These are phyloP conservation scores for Phocides pigmalion DNA, from an alignment of 1,140 invertebrate genomes.

Conservation along the genomic window DNA sequence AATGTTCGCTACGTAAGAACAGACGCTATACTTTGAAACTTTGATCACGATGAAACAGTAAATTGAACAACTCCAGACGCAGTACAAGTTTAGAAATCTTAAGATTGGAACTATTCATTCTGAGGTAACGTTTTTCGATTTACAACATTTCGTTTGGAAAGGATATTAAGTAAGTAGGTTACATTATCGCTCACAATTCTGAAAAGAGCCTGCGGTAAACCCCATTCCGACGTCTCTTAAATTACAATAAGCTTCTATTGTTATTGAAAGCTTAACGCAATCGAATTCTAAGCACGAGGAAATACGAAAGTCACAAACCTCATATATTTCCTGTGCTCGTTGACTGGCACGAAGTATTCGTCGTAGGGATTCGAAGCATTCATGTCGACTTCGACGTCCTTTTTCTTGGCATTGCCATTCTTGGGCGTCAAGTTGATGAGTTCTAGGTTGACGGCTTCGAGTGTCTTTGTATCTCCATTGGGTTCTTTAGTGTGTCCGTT, in stretches of 20 bases:
- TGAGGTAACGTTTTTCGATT: not conserved
- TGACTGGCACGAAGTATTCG: slow-evolving; percentile 93
- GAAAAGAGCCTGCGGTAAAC: slow-evolving; percentile 18
- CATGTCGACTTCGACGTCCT: slow-evolving; percentile 89
- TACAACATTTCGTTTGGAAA: not conserved
- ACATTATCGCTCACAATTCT: slow-evolving; percentile 13
- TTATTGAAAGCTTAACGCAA: slow-evolving; percentile 8
- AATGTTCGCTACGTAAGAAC: not conserved
- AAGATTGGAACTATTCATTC: not conserved
- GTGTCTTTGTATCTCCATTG: slow-evolving; percentile 69
- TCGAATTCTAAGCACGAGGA: slow-evolving; percentile 12
- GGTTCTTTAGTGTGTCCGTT: slow-evolving; percentile 69
- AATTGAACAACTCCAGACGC: too few relatives aligned
- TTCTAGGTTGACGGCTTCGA: slow-evolving; percentile 91
- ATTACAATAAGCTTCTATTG: slow-evolving; percentile 26
- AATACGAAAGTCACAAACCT: slow-evolving; percentile 84
- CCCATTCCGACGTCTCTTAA: slow-evolving; percentile 3
- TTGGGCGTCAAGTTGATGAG: slow-evolving; percentile 90
- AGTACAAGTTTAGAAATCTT: too few relatives aligned
- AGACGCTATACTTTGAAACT: not conserved
- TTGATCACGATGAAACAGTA: too few relatives aligned
- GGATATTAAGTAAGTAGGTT: slow-evolving; percentile 17
- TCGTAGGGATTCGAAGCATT: slow-evolving; percentile 88
- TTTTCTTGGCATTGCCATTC: slow-evolving; percentile 85
- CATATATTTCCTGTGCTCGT: slow-evolving; percentile 93